A percentile compares a stretch with the other conserved stretches of the same genome.
Evolutionary conservation across 1,140 invertebrate species (phyloP).

Genomic region (Pinna nobilis): DNA sequence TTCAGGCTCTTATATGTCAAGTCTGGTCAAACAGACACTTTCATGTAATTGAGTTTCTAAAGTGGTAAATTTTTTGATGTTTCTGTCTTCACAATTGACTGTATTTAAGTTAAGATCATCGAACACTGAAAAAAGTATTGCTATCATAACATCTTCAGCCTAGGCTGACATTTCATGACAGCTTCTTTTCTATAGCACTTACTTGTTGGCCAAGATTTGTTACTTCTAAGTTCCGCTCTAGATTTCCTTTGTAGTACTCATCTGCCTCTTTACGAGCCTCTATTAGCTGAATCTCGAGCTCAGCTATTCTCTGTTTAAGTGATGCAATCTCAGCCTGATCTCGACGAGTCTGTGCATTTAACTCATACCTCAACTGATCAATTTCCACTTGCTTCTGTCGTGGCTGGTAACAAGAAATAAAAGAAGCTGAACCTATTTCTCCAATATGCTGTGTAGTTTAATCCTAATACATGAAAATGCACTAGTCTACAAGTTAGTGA

Average conservation of each 20-base stretch:
- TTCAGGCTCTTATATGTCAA: background rate
- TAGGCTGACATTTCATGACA: no score
- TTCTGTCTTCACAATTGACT: no score
- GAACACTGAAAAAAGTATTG: no score
- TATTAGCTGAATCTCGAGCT: conserved; percentile 68
- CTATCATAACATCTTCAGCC: no score
- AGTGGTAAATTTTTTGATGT: no score
- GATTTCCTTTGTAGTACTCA: conserved; percentile 70
- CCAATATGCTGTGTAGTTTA: background rate
- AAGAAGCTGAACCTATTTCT: background rate
- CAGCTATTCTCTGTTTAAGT: conserved; percentile 60
- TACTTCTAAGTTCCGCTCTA: conserved; percentile 71
- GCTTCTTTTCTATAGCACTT: no score
- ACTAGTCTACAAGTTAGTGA: no score
- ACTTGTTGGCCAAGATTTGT: conserved; percentile 69
- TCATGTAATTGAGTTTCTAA: background rate
- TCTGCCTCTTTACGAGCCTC: conserved; percentile 72
- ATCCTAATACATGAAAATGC: background rate
- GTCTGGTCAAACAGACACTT: background rate
- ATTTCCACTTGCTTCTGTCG: conserved; percentile 69
- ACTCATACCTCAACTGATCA: conserved; percentile 71
- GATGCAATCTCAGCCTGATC: conserved; percentile 62
- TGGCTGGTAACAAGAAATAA: conserved; percentile 48
- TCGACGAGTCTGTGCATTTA: conserved; percentile 57
- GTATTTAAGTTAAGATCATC: no score